These are phyloP conservation scores for Gallinago stenura DNA, from an alignment of 2,797 vertebrate species.

Conservation along the genomic window DNA sequence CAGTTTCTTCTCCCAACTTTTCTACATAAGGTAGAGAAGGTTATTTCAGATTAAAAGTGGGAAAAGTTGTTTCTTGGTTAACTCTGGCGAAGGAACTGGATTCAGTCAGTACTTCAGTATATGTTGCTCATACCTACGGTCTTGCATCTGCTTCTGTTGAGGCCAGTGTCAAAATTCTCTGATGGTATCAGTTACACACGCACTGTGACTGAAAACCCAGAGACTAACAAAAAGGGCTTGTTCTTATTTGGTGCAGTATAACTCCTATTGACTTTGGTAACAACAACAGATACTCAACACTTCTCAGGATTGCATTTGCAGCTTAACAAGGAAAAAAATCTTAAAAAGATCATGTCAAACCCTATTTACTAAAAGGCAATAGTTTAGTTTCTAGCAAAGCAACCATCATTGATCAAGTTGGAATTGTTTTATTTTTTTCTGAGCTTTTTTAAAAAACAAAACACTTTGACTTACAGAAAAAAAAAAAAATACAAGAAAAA, in stretches of 20 bases:
- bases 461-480: background rate
- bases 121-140: background rate
- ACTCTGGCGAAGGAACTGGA: background rate
- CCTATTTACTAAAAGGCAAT: conserved; percentile 9
- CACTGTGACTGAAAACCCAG: background rate
- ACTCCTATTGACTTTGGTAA: background rate
- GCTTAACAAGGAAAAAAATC: background rate
- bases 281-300: background rate
- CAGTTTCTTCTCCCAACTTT: background rate
- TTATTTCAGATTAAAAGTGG: background rate
- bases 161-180: background rate
- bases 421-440: background rate
- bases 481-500: conserved; percentile 1
- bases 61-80: conserved; percentile 14
- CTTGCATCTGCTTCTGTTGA: background rate
- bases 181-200: background rate
- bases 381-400: conserved; percentile 22
- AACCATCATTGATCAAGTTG: background rate
- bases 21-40: background rate
- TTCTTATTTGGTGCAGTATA: background rate
- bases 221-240: conserved; percentile 3
- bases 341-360: background rate
- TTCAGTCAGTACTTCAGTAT: background rate
- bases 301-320: conserved; percentile 29
- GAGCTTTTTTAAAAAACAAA: background rate